A percentile compares a stretch with the other conserved stretches of the same genome.
phyloP scores from a whole-genome alignment of 2,113 vertebrate genomes.

The Eleginops maclovinus region DNA sequence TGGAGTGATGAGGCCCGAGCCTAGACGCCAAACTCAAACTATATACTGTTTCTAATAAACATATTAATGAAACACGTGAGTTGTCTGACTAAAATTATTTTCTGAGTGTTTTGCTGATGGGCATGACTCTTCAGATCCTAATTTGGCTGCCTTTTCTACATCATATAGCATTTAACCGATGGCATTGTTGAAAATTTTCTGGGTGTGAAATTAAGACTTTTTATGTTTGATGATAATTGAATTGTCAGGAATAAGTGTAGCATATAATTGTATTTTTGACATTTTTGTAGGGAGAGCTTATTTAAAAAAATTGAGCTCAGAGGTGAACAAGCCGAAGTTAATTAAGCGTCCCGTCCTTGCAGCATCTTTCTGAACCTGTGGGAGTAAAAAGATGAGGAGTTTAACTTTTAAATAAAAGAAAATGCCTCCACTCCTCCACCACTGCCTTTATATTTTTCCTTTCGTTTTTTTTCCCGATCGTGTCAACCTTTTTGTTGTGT shows the following conservation, averaged over 20 bases:
- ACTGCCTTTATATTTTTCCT: constrained; percentile 3
- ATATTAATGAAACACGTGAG: no score
- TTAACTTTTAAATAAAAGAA: constrained; percentile 37
- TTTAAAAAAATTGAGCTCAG: constrained; percentile 58
- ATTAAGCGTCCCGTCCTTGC: constrained; percentile 58
- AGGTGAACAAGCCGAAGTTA: constrained; percentile 73
- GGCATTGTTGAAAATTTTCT: constrained; percentile 49
- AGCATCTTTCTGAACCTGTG: constrained; percentile 43
- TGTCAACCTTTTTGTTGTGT: constrained; percentile 32
- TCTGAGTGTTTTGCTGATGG: constrained; percentile 53
- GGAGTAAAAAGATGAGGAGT: constrained; percentile 36
- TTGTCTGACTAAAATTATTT: no score
- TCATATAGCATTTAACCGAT: constrained; percentile 21
- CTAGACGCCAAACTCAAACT: no score
- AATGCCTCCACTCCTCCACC: constrained; percentile 28
- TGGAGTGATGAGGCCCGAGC: no score
- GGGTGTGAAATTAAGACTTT: constrained; percentile 61
- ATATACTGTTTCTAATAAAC: no score
- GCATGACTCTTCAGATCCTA: constrained; percentile 22
- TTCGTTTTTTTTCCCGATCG: background rate
- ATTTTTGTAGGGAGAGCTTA: constrained; percentile 51
- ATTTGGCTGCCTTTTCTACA: constrained; percentile 25
- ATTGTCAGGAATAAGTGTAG: constrained; percentile 75
- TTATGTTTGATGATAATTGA: constrained; percentile 79
- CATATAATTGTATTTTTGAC: constrained; percentile 78